Base-by-base conservation (phyloP, 2,888 invertebrate species). In the Caenorhabditis sp. region DNA sequence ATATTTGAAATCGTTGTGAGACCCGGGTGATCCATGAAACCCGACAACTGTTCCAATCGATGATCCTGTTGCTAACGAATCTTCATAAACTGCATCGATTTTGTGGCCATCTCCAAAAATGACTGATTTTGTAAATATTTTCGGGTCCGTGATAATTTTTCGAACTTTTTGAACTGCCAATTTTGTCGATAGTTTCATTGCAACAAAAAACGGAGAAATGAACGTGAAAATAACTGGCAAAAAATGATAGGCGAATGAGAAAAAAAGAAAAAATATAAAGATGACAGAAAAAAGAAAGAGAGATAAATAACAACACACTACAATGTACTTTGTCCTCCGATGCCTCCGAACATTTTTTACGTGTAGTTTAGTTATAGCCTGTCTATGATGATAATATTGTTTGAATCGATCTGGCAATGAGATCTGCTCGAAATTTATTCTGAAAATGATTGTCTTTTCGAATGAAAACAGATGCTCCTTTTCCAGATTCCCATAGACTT, bases 1-100 rank as follows among this genome's bases (percentile, higher is more conserved):
- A 72, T 79, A 82, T 54, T 82, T 82, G 60, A 79, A 82, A 57
- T 81, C 80, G 10, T 76, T 79, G 64, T 82, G 80, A 31, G 80
- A 81, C 23, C 82, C 82, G 4, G 82, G 82, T 14, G 80, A 70
- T 1, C 82, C 82, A 26, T 82, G 82, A 21, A 81, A 51, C 14
- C 73, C 71, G 27, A 82, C 66, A 12, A 81, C 82, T 12, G 79
- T 81, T 21, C 80, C 82, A 8, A 79, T 58, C 10, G 67, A 49
- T 8, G 78, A 77, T n/a, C 80, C 80, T 0, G 63, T 24, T 0
- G 75, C 70, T 23, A 71, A 55, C 2, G 82, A 79, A 58, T 82
- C 82, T 63, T 72, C 72, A 58, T 72, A 72, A 58, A 72, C 64
- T 24, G 72, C 72, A 12, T 72, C 37, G 10, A 71, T 49, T 27